phyloP scores from a whole-genome alignment of 1,140 invertebrate species.

The Probaryconus sp. region DNA sequence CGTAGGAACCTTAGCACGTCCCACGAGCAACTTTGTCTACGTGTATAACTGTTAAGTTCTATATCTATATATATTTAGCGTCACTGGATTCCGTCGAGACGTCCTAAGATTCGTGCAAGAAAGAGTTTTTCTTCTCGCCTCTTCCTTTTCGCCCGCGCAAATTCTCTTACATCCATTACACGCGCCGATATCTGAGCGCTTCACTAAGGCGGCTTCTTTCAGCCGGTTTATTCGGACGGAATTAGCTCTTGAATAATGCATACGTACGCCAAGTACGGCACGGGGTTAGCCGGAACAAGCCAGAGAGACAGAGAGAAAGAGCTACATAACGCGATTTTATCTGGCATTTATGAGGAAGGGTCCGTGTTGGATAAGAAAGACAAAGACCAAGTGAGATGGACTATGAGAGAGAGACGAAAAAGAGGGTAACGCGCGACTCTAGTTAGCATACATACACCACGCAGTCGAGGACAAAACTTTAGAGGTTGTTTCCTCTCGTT shows the following conservation, averaged over 20 bases:
- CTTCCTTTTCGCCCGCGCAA: slow-evolving; percentile 49
- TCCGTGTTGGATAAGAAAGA: slow-evolving; percentile 52
- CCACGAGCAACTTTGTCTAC: background rate
- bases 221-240: slow-evolving; percentile 68
- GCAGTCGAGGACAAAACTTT: slow-evolving; percentile 59
- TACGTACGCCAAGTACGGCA: slow-evolving; percentile 58
- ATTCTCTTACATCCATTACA: slow-evolving; percentile 65
- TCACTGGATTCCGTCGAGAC: slow-evolving; percentile 25
- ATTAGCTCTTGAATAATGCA: slow-evolving; percentile 76
- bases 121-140: slow-evolving; percentile 41
- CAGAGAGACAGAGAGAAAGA: slow-evolving; percentile 60
- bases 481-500: slow-evolving; percentile 57
- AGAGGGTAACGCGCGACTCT: slow-evolving; percentile 39
- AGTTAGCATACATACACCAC: slow-evolving; percentile 55
- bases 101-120: slow-evolving; percentile 22
- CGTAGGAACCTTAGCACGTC: background rate
- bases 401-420: slow-evolving; percentile 34
- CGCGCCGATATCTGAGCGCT: slow-evolving; percentile 61
- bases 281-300: slow-evolving; percentile 56
- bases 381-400: slow-evolving; percentile 49
- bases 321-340: slow-evolving; percentile 73
- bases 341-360: slow-evolving; percentile 71
- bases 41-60: background rate
- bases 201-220: slow-evolving; percentile 64
- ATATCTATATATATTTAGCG: slow-evolving; percentile 23